These are phyloP conservation scores for Eilema sororculum DNA, from an alignment of 2,888 invertebrate genomes.

Conservation along the genomic window DNA sequence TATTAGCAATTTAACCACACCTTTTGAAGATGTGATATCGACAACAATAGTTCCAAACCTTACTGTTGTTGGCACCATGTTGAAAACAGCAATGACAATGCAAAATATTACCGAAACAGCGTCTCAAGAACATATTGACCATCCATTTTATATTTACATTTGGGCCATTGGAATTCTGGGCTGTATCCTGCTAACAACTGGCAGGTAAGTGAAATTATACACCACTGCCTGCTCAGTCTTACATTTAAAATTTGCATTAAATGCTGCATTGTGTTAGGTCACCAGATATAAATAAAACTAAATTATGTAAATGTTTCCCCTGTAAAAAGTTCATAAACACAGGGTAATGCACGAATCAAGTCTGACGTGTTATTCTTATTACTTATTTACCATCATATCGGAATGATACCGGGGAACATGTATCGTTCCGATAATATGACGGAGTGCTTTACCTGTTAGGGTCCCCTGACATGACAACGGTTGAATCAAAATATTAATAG, in stretches of 20 bases:
- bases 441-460: too few relatives aligned
- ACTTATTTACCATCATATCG: too few relatives aligned
- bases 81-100: conserved; percentile 65
- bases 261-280: too few relatives aligned
- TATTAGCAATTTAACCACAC: conserved; percentile 29
- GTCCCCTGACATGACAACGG: too few relatives aligned
- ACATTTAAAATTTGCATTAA: background rate
- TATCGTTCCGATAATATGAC: too few relatives aligned
- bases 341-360: too few relatives aligned
- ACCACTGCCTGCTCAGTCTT: background rate
- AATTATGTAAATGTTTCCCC: too few relatives aligned
- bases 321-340: too few relatives aligned
- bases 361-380: too few relatives aligned
- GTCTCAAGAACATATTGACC: conserved; percentile 55
- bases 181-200: conserved; percentile 88
- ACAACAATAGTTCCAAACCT: conserved; percentile 47
- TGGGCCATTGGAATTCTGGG: conserved; percentile 87
- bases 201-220: conserved; percentile 64
- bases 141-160: conserved; percentile 82
- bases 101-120: conserved; percentile 60
- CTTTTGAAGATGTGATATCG: conserved; percentile 37
- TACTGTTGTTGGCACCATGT: conserved; percentile 67
- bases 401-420: too few relatives aligned
- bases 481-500: too few relatives aligned
- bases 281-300: too few relatives aligned